Conservation (phyloP, 2,888 invertebrate genomes). For the Sinhomidia bicolor region DNA sequence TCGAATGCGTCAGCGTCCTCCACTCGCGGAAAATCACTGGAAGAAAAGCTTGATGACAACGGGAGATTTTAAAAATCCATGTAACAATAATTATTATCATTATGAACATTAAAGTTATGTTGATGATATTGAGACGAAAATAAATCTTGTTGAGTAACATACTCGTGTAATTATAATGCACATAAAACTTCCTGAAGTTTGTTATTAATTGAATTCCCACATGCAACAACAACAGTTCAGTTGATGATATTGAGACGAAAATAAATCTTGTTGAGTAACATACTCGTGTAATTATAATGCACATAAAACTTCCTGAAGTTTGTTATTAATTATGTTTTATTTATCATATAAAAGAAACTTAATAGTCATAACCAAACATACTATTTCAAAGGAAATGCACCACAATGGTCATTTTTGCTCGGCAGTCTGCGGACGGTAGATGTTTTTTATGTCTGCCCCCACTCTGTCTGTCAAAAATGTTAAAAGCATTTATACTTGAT, state of each 20-base stretch:
- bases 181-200: too few species aligned
- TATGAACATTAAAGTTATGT: background rate
- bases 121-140: background rate
- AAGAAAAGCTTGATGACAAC: background rate
- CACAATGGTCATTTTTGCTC: too few species aligned
- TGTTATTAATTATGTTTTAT: too few species aligned
- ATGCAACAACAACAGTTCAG: background rate
- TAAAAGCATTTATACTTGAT: too few species aligned
- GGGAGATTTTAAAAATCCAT: background rate
- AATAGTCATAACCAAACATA: too few species aligned
- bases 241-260: background rate
- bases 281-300: background rate
- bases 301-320: too few species aligned
- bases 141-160: constrained; percentile 14
- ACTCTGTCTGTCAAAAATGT: too few species aligned
- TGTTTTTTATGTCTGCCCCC: too few species aligned
- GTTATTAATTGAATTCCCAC: too few species aligned
- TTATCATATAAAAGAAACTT: too few species aligned
- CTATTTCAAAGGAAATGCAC: too few species aligned
- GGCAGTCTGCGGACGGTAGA: too few species aligned
- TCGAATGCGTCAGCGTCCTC: background rate
- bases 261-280: constrained; percentile 11
- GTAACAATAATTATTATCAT: background rate
- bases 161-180: background rate
- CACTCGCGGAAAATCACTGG: background rate